Conservation (phyloP, 2,888 invertebrate species). For the Xylocampa areola region DNA sequence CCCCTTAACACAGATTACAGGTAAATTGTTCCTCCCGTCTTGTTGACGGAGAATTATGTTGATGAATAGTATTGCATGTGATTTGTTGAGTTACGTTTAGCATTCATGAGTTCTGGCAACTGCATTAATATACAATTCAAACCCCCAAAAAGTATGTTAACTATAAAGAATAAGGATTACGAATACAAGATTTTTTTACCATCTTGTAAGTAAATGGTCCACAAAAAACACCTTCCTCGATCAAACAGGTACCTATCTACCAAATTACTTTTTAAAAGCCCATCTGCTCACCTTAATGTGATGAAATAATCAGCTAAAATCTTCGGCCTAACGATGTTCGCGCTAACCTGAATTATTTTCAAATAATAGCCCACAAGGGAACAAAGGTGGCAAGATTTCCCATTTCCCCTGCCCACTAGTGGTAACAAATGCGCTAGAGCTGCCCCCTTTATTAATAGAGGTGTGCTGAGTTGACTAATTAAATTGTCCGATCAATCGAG, state of each 20-base stretch:
- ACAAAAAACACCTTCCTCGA: not conserved
- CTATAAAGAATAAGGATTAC: too few species aligned
- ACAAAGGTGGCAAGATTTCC: constrained; percentile 3
- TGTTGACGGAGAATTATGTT: too few species aligned
- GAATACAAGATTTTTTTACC: too few species aligned
- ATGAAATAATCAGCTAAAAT: constrained; percentile 29
- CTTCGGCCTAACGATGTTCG: constrained; percentile 10
- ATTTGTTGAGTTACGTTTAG: too few species aligned
- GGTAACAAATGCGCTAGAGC: constrained; percentile 31
- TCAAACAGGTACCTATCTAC: constrained; percentile 9
- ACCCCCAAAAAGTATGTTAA: too few species aligned
- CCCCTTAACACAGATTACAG: too few species aligned
- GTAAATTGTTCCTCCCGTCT: too few species aligned
- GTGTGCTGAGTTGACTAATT: constrained; percentile 38
- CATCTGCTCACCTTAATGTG: constrained; percentile 3
- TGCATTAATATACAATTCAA: too few species aligned
- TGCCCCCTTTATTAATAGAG: constrained; percentile 34
- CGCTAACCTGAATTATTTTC: constrained; percentile 33
- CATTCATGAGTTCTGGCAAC: too few species aligned
- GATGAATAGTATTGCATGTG: too few species aligned
- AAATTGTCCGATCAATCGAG: constrained; percentile 39
- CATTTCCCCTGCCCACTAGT: constrained; percentile 8
- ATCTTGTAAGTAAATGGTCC: too few species aligned
- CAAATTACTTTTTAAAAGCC: constrained; percentile 6
- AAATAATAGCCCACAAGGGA: constrained; percentile 20